These are phyloP conservation scores for Python bivittatus DNA, from an alignment of 2,113 vertebrate genomes.

Conservation along the genomic window DNA sequence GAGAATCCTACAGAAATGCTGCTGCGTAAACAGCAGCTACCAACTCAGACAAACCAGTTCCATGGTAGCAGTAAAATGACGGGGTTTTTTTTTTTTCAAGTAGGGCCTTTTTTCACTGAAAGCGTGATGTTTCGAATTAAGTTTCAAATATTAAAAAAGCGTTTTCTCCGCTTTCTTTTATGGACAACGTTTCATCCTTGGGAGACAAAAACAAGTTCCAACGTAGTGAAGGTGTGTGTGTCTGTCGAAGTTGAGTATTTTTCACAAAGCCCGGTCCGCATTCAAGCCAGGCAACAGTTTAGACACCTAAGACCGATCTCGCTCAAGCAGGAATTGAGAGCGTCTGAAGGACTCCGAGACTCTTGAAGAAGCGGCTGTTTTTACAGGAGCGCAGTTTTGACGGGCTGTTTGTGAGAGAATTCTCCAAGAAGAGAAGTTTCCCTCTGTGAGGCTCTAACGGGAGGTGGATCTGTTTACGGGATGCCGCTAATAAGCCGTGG, in stretches of 20 bases:
- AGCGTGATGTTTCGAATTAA: not conserved
- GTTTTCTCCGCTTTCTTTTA: not conserved
- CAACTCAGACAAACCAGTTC: not conserved
- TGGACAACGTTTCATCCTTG: not conserved
- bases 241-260: not conserved
- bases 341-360: not conserved
- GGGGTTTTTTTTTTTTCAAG: no score
- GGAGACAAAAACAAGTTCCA: not conserved
- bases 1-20: not conserved
- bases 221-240: not conserved
- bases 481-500: not conserved
- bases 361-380: not conserved
- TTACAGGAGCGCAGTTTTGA: not conserved
- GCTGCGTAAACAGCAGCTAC: not conserved
- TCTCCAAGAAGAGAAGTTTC: no score
- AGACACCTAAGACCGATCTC: not conserved
- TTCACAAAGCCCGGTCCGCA: not conserved
- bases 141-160: not conserved
- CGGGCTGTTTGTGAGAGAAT: not conserved
- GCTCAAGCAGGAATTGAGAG: not conserved
- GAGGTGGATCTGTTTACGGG: not conserved
- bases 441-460: not conserved
- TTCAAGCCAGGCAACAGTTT: not conserved
- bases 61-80: not conserved
- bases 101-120: not conserved